These are phyloP conservation scores for Papilio helenus DNA, from an alignment of 1,140 invertebrate genomes.

Conservation along the genomic window DNA sequence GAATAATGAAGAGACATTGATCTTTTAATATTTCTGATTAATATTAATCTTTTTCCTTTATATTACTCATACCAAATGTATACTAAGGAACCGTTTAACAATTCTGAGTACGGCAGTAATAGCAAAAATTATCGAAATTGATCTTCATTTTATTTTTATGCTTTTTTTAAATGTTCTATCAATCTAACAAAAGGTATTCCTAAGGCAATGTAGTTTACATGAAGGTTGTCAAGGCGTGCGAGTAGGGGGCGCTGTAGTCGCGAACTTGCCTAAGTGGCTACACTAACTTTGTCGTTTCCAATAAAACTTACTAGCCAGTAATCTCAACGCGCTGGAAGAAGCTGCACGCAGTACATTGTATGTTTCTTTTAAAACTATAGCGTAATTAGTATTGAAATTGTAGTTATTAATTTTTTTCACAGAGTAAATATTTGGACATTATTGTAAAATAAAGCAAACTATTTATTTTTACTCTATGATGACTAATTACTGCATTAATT, in stretches of 20 bases:
- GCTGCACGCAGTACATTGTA: slow-evolving; percentile 30
- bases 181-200: not conserved
- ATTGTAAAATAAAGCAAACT: no score
- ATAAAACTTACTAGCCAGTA: slow-evolving; percentile 65
- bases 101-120: no score
- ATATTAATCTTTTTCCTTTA: no score
- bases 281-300: slow-evolving; percentile 63
- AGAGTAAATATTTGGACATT: no score
- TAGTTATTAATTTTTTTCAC: not conserved
- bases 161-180: not conserved
- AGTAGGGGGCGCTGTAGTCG: slow-evolving; percentile 42
- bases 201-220: slow-evolving; percentile 23
- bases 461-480: no score
- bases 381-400: not conserved
- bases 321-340: slow-evolving; percentile 63
- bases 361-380: slow-evolving; percentile 8
- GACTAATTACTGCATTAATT: no score
- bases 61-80: no score
- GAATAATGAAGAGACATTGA: not conserved
- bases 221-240: not conserved
- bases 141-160: not conserved
- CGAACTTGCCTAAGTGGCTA: slow-evolving; percentile 57
- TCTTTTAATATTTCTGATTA: not conserved
- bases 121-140: no score
- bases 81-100: no score